phyloP scores from a whole-genome alignment of 1,140 invertebrate genomes.

The Diorhabda elongata region DNA sequence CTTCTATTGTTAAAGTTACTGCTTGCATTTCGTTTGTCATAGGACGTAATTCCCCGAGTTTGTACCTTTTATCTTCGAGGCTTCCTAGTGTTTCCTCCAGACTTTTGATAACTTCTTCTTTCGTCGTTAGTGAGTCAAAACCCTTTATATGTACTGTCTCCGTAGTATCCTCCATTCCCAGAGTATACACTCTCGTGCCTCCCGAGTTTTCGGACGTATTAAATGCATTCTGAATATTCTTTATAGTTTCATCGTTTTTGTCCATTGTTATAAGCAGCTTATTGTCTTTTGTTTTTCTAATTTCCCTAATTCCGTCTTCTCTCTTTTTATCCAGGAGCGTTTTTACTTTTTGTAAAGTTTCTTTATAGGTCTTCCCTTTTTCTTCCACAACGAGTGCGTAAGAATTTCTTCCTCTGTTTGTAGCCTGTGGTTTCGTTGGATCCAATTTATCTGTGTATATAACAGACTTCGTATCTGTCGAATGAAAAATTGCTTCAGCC shows the following conservation, averaged over 20 bases:
- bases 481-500: constrained; percentile 10
- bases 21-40: constrained; percentile 2
- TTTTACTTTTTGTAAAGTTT: neutral
- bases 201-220: no score
- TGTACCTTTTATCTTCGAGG: neutral
- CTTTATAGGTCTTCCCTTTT: neutral
- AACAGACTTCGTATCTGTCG: neutral
- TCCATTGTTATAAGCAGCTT: no score
- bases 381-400: neutral
- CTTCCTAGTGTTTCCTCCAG: neutral
- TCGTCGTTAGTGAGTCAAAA: constrained; percentile 2
- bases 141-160: constrained; percentile 15
- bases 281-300: no score
- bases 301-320: neutral
- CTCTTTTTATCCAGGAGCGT: neutral
- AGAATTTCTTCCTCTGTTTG: neutral
- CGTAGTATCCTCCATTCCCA: no score
- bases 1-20: constrained; percentile 3
- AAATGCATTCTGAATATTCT: no score
- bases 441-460: constrained; percentile 9
- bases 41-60: constrained; percentile 11
- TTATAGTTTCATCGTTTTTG: no score
- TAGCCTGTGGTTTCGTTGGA: neutral
- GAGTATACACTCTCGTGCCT: no score
- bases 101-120: constrained; percentile 8